Conservation (phyloP, 2,113 vertebrate genomes). For the Silurus glanis region DNA sequence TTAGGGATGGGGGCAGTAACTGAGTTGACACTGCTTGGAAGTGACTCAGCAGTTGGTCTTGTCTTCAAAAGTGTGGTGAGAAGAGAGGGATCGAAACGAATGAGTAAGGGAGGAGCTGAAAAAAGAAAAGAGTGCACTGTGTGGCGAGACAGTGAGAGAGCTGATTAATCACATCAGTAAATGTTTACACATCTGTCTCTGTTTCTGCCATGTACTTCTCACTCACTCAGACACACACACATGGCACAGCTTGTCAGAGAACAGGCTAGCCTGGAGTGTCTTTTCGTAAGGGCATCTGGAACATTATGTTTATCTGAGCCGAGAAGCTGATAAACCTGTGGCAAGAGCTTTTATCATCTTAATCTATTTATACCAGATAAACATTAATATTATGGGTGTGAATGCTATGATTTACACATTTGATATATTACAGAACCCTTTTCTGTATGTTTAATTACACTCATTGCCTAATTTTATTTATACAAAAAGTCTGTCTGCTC, state of each 20-base stretch:
- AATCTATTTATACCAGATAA: conserved; percentile 30
- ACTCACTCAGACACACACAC: background rate
- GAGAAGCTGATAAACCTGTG: conserved; percentile 24
- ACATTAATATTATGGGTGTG: conserved; percentile 18
- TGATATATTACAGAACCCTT: background rate
- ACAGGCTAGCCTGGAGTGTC: background rate
- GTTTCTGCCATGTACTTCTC: conserved; percentile 21
- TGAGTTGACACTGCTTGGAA: background rate
- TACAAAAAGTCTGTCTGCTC: background rate
- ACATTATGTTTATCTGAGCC: conserved; percentile 25
- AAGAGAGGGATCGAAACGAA: background rate
- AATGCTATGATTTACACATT: conserved; percentile 16
- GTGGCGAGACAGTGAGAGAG: conserved; percentile 24
- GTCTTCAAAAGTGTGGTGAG: background rate
- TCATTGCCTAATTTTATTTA: conserved; percentile 22
- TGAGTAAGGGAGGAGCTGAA: background rate
- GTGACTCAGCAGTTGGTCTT: conserved; percentile 41
- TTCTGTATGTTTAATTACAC: background rate
- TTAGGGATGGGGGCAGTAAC: conserved; percentile 11
- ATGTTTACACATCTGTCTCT: conserved; percentile 51
- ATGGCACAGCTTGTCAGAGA: conserved; percentile 12
- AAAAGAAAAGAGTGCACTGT: conserved; percentile 5
- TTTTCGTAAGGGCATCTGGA: conserved; percentile 32
- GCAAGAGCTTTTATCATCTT: conserved; percentile 18
- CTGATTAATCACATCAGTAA: conserved; percentile 48